Base-by-base conservation (phyloP, 23 tunicate genomes). In the Clavelina lepadiformis region DNA sequence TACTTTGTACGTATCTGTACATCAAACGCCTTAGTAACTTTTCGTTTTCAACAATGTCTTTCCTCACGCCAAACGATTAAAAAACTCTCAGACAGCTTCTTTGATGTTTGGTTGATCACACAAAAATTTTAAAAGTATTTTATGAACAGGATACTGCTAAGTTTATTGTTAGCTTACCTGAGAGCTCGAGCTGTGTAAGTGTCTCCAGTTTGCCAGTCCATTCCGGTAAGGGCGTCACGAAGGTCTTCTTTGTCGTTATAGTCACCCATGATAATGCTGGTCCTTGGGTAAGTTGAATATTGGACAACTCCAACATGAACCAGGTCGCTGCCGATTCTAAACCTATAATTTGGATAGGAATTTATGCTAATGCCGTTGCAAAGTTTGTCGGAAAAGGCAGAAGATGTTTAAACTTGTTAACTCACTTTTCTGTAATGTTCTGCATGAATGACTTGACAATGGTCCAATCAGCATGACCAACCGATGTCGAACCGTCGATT, bases 271-370 rank as follows among this genome's bases (percentile, higher is more conserved):
- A 51, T 64, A 75, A 91, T 68, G 24, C 85, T 78, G 8, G 85
- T 77, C 0, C 47, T 38, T 0, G 91, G 91, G 31, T 51, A 55
- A 19, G 79, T 64, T 0, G 98, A 56, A 50, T 75, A 91, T 65
- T 91, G 98, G 4, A 91, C 65, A 33, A 91, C 82, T 22, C 91
- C 82, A 5, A 91, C 84, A 0, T 80, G 82, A 15, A 83, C 82
- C 2, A 32, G 77, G 20, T 75, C 71, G 28, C 71, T 68, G 20
- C 84, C 82, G 36, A 91, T 69, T 45, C 76, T 63, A 65, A 91
- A 91, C 35, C 85, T 78, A 41, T 11, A 41, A 41, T 41, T 11
- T 41, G 15, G 49, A 41, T 41, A 41, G n/a, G n/a, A n/a, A n/a
- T n/a, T n/a, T n/a, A n/a, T n/a, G n/a, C n/a, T n/a, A n/a, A n/a